Percentiles rank a stretch among this genome's conserved stretches.
phyloP scores from a whole-genome alignment of 1,140 invertebrate species.

The Pomacea maculata region DNA sequence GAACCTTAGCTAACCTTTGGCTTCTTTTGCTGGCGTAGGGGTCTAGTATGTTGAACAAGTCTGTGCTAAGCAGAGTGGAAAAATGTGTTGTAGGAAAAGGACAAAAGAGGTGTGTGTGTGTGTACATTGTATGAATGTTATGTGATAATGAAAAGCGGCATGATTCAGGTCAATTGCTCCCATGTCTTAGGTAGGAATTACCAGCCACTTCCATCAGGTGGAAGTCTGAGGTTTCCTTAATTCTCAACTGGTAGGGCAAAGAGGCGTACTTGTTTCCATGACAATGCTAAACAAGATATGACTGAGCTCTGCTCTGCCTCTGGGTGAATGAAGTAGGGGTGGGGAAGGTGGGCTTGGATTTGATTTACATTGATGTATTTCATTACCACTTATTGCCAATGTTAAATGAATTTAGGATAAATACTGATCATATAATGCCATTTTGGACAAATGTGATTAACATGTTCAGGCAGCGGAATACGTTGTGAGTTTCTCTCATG shows the following conservation, averaged over 20 bases:
- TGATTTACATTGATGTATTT: neutral
- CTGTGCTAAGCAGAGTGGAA: neutral
- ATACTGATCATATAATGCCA: too few species aligned
- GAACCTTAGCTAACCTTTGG: too few species aligned
- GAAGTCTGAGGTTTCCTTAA: neutral
- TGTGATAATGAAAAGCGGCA: neutral
- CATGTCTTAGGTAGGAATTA: neutral
- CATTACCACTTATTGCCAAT: too few species aligned
- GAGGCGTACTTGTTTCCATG: neutral
- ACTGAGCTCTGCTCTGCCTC: neutral
- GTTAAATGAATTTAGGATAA: too few species aligned
- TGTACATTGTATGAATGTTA: neutral
- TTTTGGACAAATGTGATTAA: too few species aligned
- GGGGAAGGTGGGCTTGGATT: neutral
- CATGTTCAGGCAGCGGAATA: too few species aligned
- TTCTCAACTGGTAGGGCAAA: neutral
- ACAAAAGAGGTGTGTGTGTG: slow-evolving; percentile 5
- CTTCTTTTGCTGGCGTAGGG: too few species aligned
- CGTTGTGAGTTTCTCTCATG: too few species aligned
- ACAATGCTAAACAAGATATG: neutral
- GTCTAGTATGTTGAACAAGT: too few species aligned
- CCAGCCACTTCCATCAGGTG: too few species aligned
- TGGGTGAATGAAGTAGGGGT: neutral
- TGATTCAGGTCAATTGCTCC: neutral
- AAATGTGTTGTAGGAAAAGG: neutral